Percentiles rank a stretch among this genome's conserved stretches.
These are phyloP conservation scores for Sanderia malayensis DNA, from an alignment of 30 jellyfish, hydroid and myxozoan species.

Conservation along the genomic window DNA sequence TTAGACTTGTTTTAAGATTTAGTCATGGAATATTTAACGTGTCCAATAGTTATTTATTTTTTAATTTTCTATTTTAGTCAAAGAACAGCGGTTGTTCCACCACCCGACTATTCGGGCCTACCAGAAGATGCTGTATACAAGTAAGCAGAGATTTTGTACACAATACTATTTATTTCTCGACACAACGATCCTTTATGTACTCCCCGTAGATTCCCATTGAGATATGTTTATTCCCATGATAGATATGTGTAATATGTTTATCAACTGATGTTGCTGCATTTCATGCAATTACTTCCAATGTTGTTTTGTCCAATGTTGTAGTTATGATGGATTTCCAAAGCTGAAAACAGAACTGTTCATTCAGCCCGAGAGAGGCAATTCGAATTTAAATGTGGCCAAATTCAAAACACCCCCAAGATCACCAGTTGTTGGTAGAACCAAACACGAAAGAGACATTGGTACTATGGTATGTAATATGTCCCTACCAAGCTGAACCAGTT, in stretches of 20 bases:
- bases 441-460: slow-evolving; percentile 80
- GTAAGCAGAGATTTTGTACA: slow-evolving; percentile 52
- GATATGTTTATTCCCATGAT: no score
- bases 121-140: slow-evolving; percentile 73
- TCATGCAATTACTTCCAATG: no score
- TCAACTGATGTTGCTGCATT: no score
- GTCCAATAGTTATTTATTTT: background rate
- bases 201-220: no score
- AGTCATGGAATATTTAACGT: no score
- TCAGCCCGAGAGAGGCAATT: slow-evolving; percentile 13
- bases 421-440: slow-evolving; percentile 90
- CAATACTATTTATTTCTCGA: no score
- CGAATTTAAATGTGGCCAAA: slow-evolving; percentile 23
- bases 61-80: slow-evolving; percentile 49
- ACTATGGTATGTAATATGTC: slow-evolving; percentile 69
- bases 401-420: slow-evolving; percentile 89
- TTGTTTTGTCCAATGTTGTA: slow-evolving; percentile 1
- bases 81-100: slow-evolving; percentile 84
- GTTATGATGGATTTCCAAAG: slow-evolving; percentile 88
- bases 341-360: slow-evolving; percentile 67
- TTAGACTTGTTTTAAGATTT: no score
- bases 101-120: slow-evolving; percentile 86
- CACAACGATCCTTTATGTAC: no score
- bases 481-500: no score
- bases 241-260: no score